Evolutionary conservation across 2,113 vertebrate genomes (phyloP).

Genomic region (Scopus umbretta): DNA sequence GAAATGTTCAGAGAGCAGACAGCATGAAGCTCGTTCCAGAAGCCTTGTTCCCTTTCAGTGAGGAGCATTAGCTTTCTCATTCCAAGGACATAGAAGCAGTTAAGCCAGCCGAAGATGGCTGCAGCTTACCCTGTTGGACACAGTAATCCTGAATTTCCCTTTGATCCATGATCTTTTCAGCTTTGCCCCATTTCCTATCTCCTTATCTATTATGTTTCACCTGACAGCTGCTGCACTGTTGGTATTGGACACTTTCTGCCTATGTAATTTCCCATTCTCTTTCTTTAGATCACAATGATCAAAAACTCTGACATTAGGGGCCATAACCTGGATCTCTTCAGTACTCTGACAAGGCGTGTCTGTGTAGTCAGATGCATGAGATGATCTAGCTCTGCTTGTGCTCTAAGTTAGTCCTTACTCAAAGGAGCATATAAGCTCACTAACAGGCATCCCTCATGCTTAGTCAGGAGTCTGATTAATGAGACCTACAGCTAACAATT

Average conservation of each 20-base stretch:
- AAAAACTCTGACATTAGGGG: background rate
- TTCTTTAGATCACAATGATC: background rate
- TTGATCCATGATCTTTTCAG: background rate
- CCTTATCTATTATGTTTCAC: background rate
- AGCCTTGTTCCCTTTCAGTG: background rate
- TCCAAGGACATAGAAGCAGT: background rate
- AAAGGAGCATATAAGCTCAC: background rate
- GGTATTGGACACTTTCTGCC: background rate
- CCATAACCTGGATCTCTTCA: background rate
- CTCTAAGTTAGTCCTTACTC: background rate
- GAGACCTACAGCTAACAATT: background rate
- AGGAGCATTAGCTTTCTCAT: background rate
- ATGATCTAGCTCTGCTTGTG: background rate
- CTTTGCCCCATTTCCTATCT: background rate
- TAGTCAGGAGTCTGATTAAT: background rate
- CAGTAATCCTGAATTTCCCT: background rate
- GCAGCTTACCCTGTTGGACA: background rate
- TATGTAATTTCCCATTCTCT: background rate
- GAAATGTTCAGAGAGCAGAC: background rate
- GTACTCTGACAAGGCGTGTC: background rate
- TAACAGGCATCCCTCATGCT: background rate
- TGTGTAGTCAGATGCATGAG: background rate
- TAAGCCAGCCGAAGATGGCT: background rate
- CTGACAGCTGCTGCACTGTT: background rate
- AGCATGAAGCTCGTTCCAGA: background rate